These are phyloP conservation scores for Lontra canadensis DNA, from an alignment of 2,113 vertebrate genomes.

Conservation along the genomic window DNA sequence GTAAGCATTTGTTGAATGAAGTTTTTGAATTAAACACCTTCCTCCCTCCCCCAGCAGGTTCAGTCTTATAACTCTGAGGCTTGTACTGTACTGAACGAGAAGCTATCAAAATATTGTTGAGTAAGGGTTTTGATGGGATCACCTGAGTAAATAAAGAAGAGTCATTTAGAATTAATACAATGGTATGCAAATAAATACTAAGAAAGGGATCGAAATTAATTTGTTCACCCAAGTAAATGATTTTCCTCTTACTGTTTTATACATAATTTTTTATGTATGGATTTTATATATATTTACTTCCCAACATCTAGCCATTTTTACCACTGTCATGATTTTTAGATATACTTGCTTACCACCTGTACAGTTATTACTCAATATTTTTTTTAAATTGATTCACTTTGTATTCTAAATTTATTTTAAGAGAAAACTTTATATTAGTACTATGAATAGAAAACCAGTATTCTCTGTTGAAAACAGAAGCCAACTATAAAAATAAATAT, in stretches of 20 bases:
- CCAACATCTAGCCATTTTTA: background rate
- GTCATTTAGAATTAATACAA: background rate
- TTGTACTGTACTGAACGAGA: background rate
- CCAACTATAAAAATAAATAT: slow-evolving; percentile 53
- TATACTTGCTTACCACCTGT: slow-evolving; percentile 28
- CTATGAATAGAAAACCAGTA: slow-evolving; percentile 6
- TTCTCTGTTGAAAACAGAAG: slow-evolving; percentile 27
- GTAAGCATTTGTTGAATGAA: slow-evolving; percentile 30
- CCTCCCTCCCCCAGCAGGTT: background rate
- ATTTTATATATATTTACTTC: background rate
- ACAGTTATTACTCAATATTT: slow-evolving; percentile 16
- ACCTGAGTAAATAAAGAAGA: background rate
- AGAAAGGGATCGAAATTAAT: background rate
- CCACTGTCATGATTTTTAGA: background rate
- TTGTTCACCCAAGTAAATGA: background rate
- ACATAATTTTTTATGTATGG: background rate
- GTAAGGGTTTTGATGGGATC: background rate
- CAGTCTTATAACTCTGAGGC: background rate
- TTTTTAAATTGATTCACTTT: slow-evolving; percentile 36
- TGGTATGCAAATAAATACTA: background rate
- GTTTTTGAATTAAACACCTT: background rate
- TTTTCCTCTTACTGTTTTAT: background rate
- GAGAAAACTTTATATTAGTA: background rate
- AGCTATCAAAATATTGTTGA: background rate
- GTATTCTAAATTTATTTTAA: slow-evolving; percentile 43